Evolutionary conservation across 2,113 vertebrate genomes (phyloP).

Genomic region (Triplophysa dalaica): DNA sequence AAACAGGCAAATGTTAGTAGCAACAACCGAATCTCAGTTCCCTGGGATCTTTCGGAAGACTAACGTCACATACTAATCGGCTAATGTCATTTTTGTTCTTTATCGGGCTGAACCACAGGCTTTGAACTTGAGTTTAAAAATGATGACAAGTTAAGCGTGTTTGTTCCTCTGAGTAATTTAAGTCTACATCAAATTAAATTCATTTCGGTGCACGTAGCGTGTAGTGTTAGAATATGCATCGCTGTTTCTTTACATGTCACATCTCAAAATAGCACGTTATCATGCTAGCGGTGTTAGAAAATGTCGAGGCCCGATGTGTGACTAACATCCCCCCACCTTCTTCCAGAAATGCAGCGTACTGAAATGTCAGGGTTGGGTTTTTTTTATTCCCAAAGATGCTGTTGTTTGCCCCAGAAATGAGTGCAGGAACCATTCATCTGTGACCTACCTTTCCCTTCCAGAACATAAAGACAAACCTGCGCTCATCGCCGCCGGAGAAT

Average conservation of each 20-base stretch:
- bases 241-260: neutral
- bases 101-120: no score
- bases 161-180: neutral
- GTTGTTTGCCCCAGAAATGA: slow-evolving; percentile 46
- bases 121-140: neutral
- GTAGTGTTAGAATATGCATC: neutral
- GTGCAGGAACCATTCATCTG: slow-evolving; percentile 36
- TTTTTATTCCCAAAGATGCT: slow-evolving; percentile 36
- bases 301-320: slow-evolving; percentile 13
- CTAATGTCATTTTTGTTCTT: no score
- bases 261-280: slow-evolving; percentile 14
- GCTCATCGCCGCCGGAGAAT: slow-evolving; percentile 7
- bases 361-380: slow-evolving; percentile 31
- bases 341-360: neutral
- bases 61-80: no score
- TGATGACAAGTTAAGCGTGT: no score
- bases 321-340: neutral
- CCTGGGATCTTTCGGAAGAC: no score
- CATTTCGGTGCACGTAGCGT: neutral
- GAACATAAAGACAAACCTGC: slow-evolving; percentile 28
- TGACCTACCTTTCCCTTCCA: slow-evolving; percentile 51
- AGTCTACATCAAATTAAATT: neutral
- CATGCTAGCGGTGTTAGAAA: neutral
- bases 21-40: no score
- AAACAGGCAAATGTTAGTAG: no score